Evolutionary conservation across 2,113 vertebrate genomes (phyloP), one percentile per base, ranked within the genome.

Genomic region (Prionailurus viverrinus): DNA sequence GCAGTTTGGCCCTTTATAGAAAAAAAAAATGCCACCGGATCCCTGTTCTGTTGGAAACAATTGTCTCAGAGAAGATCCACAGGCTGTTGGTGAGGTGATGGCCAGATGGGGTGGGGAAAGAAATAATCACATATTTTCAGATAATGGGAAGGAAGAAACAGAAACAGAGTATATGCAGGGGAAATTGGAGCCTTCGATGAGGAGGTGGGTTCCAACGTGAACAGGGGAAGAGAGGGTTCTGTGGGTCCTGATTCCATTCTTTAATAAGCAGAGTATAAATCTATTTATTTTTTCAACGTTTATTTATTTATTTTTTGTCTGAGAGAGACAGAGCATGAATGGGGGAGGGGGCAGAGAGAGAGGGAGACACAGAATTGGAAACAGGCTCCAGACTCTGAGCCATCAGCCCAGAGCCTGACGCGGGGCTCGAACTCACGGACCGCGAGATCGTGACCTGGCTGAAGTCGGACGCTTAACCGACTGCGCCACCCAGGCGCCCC

Each of bases 111-210:
- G 4, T 1, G 1, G 18, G 14, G 21, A n/a, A 41, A 48, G 89
- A 61, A 36, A 41, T 78, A 27, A 41, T 53, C 23, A 76, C 4
- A 8, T 66, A 0, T 14, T n/a, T 31, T 61, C 74, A 53, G 58
- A 61, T 36, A 4, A 73, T 5, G 33, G 15, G 9, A 51, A 83
- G 58, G 78, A 78, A 81, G 74, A 86, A 31, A 51, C 27, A 71
- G 58, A 58, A 63, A 27, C 3, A 55, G 65, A 10, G 31, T 2
- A 1, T 5, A 58, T 31, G 36, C 39, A 81, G 81, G 78, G 81
- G 78, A 63, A 48, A 69, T 1, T 0, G 63, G 19, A 19, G 27
- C 33, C 36, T 91, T 85, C 0, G 0, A 1, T 36, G 16, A 51
- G 71, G 81, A 93, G 41, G 23, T 74, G 48, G 45, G 11, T 74